Conservation (phyloP, 2,888 invertebrate species). For the Schrankia costaestrigalis region DNA sequence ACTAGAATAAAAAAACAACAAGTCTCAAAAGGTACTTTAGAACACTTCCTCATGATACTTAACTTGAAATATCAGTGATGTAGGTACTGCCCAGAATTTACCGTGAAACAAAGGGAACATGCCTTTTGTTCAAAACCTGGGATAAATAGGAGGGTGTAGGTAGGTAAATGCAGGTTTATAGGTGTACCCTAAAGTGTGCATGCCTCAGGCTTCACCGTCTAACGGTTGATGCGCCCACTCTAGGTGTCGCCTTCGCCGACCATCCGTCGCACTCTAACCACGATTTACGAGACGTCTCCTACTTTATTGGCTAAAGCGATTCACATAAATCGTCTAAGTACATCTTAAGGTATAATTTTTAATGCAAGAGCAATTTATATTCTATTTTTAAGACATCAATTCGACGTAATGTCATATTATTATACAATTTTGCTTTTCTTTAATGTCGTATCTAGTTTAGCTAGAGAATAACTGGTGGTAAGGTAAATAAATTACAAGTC, state of each 20-base stretch:
- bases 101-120: constrained; percentile 31
- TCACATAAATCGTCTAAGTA: constrained; percentile 70
- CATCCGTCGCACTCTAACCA: constrained; percentile 57
- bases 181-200: constrained; percentile 32
- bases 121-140: constrained; percentile 11
- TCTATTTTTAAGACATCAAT: constrained; percentile 32
- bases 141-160: constrained; percentile 31
- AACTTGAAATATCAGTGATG: constrained; percentile 22
- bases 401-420: constrained; percentile 3
- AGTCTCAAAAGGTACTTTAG: too few species aligned
- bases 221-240: constrained; percentile 75
- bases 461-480: neutral
- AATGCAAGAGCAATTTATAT: constrained; percentile 45
- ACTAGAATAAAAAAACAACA: too few species aligned
- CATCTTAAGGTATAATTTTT: constrained; percentile 56
- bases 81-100: constrained; percentile 21
- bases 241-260: constrained; percentile 64
- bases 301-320: constrained; percentile 73
- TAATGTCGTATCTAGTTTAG: too few species aligned
- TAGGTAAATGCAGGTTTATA: constrained; percentile 32
- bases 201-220: constrained; percentile 41
- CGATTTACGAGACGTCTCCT: constrained; percentile 74
- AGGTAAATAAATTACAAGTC: constrained; percentile 1
- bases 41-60: constrained; percentile 24
- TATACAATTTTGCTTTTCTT: constrained; percentile 1